A percentile compares a stretch with the other conserved stretches of the same genome.
Conservation (phyloP, 1,140 invertebrate species). For the Magallana ariakensis region DNA sequence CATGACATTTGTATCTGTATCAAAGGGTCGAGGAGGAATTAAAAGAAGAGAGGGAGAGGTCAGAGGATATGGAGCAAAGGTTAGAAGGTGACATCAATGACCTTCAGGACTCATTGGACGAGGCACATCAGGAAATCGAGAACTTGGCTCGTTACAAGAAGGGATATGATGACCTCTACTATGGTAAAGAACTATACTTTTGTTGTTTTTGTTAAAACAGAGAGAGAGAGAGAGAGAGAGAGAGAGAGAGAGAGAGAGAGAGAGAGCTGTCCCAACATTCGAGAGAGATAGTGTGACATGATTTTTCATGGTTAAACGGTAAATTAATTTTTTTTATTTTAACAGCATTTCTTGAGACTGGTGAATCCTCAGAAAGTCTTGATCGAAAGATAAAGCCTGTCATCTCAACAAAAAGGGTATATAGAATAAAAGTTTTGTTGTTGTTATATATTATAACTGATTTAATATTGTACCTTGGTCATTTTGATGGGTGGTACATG, state of each 20-base stretch:
- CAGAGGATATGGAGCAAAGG: conserved; percentile 63
- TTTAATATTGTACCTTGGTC: too few species aligned
- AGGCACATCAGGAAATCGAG: conserved; percentile 70
- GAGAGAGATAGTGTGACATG: background rate
- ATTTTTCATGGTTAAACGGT: background rate
- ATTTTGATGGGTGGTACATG: too few species aligned
- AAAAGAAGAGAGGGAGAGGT: conserved; percentile 60
- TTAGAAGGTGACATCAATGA: conserved; percentile 72
- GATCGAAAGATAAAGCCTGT: conserved; percentile 65
- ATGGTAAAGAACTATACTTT: conserved; percentile 62
- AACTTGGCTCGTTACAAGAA: conserved; percentile 73
- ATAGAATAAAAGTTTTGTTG: background rate
- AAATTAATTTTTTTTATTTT: conserved; percentile 41
- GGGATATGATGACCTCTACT: conserved; percentile 76
- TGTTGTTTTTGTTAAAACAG: background rate
- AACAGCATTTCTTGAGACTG: conserved; percentile 73
- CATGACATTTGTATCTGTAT: background rate
- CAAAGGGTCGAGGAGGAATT: conserved; percentile 68
- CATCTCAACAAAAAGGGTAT: conserved; percentile 73
- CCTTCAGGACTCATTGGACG: conserved; percentile 71
- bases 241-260: background rate
- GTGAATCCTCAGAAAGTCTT: conserved; percentile 56
- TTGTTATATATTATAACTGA: too few species aligned
- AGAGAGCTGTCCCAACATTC: too few species aligned
- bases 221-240: background rate